Evolutionary conservation across 2,888 invertebrate genomes (phyloP).

Genomic region (Catocala fraxini): DNA sequence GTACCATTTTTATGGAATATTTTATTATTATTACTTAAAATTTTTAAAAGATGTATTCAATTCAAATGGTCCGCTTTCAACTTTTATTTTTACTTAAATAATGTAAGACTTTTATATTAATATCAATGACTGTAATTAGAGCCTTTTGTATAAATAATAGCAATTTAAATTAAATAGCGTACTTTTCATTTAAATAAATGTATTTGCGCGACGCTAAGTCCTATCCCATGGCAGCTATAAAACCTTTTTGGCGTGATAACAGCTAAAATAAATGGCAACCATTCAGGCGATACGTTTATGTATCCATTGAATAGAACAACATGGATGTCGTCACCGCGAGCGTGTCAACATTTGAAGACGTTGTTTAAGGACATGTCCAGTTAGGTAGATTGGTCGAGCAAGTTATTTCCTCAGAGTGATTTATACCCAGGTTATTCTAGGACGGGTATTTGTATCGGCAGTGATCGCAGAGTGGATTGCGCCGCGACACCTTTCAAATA

Average conservation of each 20-base stretch:
- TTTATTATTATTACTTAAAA: background rate
- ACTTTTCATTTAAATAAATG: too few species aligned
- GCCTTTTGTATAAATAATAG: too few species aligned
- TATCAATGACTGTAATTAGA: too few species aligned
- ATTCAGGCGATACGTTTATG: background rate
- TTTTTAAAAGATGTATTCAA: constrained; percentile 15
- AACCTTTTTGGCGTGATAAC: background rate
- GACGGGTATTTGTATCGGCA: constrained; percentile 70
- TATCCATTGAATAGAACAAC: constrained; percentile 47
- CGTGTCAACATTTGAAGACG: constrained; percentile 48
- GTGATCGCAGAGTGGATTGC: constrained; percentile 83
- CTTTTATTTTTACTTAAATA: background rate
- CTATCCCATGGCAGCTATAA: background rate
- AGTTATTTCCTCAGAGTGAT: constrained; percentile 77
- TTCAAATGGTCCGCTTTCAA: constrained; percentile 14
- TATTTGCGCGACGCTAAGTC: too few species aligned
- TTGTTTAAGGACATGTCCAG: constrained; percentile 70
- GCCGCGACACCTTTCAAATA: constrained; percentile 85
- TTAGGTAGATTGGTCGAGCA: constrained; percentile 71
- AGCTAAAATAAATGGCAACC: constrained; percentile 24
- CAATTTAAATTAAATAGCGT: too few species aligned
- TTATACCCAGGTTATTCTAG: constrained; percentile 74
- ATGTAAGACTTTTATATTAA: too few species aligned
- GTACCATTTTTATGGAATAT: constrained; percentile 18
- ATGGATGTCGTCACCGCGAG: constrained; percentile 58